Percentiles rank a stretch among this genome's conserved stretches.
Evolutionary conservation across 2,888 invertebrate genomes (phyloP).

Genomic region (Polymixis lichenea): DNA sequence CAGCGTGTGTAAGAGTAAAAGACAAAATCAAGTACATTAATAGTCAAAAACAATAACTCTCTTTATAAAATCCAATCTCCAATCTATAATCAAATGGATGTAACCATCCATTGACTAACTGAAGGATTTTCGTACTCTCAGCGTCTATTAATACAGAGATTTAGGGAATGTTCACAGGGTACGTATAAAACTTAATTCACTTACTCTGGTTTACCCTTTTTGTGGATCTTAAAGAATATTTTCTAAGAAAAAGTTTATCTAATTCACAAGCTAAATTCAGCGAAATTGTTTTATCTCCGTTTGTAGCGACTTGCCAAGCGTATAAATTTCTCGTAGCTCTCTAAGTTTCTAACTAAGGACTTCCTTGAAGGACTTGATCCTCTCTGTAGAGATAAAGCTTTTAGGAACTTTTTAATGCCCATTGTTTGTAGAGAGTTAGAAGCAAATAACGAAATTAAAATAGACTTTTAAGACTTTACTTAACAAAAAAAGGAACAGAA

Average conservation of each 20-base stretch:
- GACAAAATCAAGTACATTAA: too few relatives aligned
- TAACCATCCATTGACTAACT: too few relatives aligned
- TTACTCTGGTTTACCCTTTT: background rate
- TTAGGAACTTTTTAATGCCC: slow-evolving; percentile 7
- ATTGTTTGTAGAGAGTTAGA: background rate
- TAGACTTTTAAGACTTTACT: background rate
- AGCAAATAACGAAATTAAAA: background rate
- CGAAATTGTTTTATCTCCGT: slow-evolving; percentile 2
- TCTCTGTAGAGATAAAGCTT: slow-evolving; percentile 8
- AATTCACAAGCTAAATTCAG: background rate
- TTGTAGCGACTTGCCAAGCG: background rate
- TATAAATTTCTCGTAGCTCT: background rate
- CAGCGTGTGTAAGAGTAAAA: too few relatives aligned
- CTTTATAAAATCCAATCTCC: too few relatives aligned
- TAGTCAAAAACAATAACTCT: too few relatives aligned
- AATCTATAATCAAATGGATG: too few relatives aligned
- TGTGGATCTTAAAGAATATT: background rate
- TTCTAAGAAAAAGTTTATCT: background rate
- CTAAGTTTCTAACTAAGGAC: background rate
- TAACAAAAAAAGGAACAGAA: background rate
- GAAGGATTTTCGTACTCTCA: background rate
- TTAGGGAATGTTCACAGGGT: background rate
- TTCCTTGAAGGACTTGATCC: background rate
- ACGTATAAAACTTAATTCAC: background rate
- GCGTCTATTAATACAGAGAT: background rate